These are phyloP conservation scores for Cotesia typhae DNA, from an alignment of 1,140 invertebrate genomes.

Conservation along the genomic window DNA sequence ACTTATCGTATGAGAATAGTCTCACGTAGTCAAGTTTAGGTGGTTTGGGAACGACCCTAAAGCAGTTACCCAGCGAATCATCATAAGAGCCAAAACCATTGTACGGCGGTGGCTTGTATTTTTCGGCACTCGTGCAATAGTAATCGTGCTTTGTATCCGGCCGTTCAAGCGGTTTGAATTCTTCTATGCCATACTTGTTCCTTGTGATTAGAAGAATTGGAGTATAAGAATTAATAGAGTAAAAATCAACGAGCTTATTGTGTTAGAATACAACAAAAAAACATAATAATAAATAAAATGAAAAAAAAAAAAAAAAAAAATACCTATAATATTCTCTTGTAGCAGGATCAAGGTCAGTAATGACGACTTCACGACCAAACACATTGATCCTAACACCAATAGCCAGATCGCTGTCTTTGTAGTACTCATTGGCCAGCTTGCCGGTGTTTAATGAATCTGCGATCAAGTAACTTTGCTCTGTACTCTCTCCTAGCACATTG, in stretches of 20 bases:
- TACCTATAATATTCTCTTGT: constrained; percentile 88
- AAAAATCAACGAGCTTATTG: constrained; percentile 5
- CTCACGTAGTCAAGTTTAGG: constrained; percentile 82
- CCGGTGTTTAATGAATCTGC: constrained; percentile 69
- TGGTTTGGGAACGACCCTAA: constrained; percentile 77
- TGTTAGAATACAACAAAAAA: constrained; percentile 6
- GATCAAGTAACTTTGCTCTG: constrained; percentile 70
- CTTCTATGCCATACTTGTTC: constrained; percentile 65
- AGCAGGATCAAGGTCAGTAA: constrained; percentile 87
- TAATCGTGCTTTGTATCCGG: constrained; percentile 61
- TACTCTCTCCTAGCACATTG: constrained; percentile 74
- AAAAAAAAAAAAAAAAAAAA: background rate
- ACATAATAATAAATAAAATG: background rate
- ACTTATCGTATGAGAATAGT: constrained; percentile 82
- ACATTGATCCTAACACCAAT: constrained; percentile 83
- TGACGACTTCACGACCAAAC: constrained; percentile 80
- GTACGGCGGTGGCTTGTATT: constrained; percentile 83
- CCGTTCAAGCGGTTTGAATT: constrained; percentile 68
- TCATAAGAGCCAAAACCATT: constrained; percentile 88
- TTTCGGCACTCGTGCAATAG: constrained; percentile 57
- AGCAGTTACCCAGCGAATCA: constrained; percentile 87
- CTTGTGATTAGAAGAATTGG: constrained; percentile 39
- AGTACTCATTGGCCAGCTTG: constrained; percentile 68
- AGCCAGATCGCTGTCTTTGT: constrained; percentile 77
- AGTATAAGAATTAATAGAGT: constrained; percentile 31